Conservation (phyloP, 2,888 invertebrate species). For the Macroteleia sp. region DNA sequence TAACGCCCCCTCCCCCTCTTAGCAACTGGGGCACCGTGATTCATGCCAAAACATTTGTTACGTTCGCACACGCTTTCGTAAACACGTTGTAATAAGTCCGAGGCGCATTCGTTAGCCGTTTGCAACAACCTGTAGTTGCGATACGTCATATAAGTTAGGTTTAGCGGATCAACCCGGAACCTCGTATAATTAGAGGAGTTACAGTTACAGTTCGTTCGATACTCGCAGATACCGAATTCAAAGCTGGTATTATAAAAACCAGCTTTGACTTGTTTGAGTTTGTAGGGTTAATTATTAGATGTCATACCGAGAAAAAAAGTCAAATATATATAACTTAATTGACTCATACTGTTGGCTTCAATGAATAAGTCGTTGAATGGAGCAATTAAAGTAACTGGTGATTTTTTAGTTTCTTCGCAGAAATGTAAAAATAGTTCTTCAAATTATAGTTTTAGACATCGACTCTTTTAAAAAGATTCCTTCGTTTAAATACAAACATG, state of each 20-base stretch:
- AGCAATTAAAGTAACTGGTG: no score
- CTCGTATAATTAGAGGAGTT: conserved; percentile 47
- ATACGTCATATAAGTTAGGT: conserved; percentile 55
- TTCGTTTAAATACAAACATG: no score
- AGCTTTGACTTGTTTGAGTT: background rate
- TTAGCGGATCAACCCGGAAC: conserved; percentile 39
- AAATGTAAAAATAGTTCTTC: no score
- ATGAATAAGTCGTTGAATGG: no score
- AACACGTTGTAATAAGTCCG: conserved; percentile 50
- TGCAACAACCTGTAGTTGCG: conserved; percentile 42
- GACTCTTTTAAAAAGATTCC: no score
- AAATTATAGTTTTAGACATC: no score
- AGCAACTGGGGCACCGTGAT: conserved; percentile 37
- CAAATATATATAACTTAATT: no score
- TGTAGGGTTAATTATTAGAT: no score
- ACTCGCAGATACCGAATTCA: conserved; percentile 7
- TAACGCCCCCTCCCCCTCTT: conserved; percentile 11
- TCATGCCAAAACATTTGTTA: conserved; percentile 60
- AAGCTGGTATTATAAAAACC: background rate
- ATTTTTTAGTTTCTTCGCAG: no score
- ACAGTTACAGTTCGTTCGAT: conserved; percentile 11
- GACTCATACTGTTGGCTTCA: no score
- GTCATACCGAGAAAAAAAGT: no score
- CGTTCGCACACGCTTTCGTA: conserved; percentile 48
- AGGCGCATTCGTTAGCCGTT: conserved; percentile 40